These are phyloP conservation scores for Malacoraja senta DNA, from an alignment of 2,797 vertebrate genomes.

Conservation along the genomic window DNA sequence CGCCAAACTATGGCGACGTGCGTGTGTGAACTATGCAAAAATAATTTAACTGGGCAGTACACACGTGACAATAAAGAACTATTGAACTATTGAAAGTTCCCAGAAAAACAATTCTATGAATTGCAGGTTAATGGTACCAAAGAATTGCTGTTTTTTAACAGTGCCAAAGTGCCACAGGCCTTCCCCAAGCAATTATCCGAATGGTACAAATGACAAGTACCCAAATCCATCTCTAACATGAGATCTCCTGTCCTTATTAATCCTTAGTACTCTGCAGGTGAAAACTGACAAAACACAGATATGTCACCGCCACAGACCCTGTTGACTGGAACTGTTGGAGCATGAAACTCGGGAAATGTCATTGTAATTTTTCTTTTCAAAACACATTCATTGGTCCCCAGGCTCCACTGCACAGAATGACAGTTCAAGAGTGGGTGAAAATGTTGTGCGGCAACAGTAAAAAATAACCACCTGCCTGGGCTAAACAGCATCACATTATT, in stretches of 20 bases:
- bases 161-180: not conserved
- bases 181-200: not conserved
- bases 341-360: slow-evolving; percentile 1
- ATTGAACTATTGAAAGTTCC: no score
- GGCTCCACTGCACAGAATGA: slow-evolving; percentile 3
- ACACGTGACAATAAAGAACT: no score
- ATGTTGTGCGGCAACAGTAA: slow-evolving; percentile 26
- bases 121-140: not conserved
- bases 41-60: no score
- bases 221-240: not conserved
- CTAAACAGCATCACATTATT: not conserved
- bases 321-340: not conserved
- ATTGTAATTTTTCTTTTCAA: slow-evolving; percentile 25
- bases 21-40: no score
- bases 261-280: slow-evolving; percentile 2
- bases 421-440: not conserved
- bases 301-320: not conserved
- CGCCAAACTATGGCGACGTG: no score
- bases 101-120: no score
- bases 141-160: not conserved
- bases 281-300: not conserved
- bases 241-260: not conserved
- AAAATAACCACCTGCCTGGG: slow-evolving; percentile 28
- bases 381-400: slow-evolving; percentile 1
- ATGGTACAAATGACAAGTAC: not conserved